Evolutionary conservation across 2,797 vertebrate species (phyloP).

Genomic region (Falco naumanni): DNA sequence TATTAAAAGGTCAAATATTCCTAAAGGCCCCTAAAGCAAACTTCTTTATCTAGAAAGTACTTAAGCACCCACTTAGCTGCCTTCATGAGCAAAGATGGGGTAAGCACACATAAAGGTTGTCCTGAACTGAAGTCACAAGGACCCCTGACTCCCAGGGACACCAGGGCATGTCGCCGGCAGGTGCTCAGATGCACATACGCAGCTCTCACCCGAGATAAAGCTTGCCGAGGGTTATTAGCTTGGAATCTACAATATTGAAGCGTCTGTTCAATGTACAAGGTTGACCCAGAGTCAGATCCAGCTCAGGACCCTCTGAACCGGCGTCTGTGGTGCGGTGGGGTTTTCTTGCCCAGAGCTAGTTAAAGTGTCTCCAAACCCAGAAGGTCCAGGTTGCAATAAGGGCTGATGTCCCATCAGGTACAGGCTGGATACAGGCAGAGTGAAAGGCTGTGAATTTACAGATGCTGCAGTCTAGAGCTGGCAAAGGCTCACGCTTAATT

Average conservation of each 20-base stretch:
- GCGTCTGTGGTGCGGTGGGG: too few relatives aligned
- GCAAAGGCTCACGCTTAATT: not conserved
- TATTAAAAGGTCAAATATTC: not conserved
- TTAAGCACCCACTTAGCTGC: not conserved
- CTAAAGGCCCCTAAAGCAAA: not conserved
- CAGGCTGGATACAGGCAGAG: not conserved
- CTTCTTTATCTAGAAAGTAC: not conserved
- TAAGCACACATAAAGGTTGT: not conserved
- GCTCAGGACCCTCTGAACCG: not conserved
- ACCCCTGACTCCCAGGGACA: not conserved
- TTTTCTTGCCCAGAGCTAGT: not conserved
- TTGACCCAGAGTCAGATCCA: fast-evolving
- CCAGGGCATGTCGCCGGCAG: not conserved
- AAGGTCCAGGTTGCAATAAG: not conserved
- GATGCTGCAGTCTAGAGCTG: not conserved
- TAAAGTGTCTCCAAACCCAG: not conserved
- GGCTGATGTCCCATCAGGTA: not conserved
- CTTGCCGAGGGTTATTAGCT: not conserved
- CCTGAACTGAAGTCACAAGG: not conserved
- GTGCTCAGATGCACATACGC: not conserved
- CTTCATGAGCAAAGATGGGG: not conserved
- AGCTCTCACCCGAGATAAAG: not conserved
- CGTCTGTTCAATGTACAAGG: not conserved
- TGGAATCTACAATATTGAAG: not conserved
- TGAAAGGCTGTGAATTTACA: not conserved